Evolutionary conservation across 2,888 invertebrate species (phyloP), one percentile per base, ranked within the genome.

Genomic region (Orthonevra nobilis): DNA sequence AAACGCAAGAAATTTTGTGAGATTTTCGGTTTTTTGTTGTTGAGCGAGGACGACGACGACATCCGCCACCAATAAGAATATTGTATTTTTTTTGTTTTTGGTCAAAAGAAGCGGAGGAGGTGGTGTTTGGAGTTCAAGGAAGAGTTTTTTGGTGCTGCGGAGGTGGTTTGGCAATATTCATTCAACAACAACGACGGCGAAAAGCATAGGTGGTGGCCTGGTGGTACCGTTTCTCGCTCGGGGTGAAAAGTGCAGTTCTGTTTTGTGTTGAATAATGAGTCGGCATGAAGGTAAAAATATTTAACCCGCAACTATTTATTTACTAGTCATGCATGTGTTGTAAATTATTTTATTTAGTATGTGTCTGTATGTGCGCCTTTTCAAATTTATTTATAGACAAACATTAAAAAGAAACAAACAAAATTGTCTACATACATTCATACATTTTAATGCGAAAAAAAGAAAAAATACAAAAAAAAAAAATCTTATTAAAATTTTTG

Each of bases 241-340:
- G 72, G 64, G 70, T 72, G 64, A 66, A 66, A 72, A 79, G 66
- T 72, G 66, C 72, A 72, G 66, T 73, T 79, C 72, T 66, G 81
- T 82, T 73, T 72, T 73, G 73, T 68, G 81, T 81, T 83, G 75
- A 83, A 89, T 87, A 94, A 96, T 96, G 96, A 96, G 94, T 93
- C 95, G 95, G 92, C 96, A 96, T 95, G 96, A 96, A 93, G 97
- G 97, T 93, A 95, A 94, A n/a, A 68, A 60, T 69, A 46, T 60
- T 42, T 30, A 74, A 64, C 26, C 40, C 50, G 42, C 50, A 34
- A 50, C 38, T 64, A 52, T 42, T n/a, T n/a, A n/a, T n/a, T 50
- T 69, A 75, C 56, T 46, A 48, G n/a, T 4, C 9, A 3, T 48
- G 48, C 48, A 48, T 48, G 32, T 48, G 48, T 48, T n/a, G n/a